Percentiles rank a stretch among this genome's conserved stretches.
These are phyloP conservation scores for Aphis craccivora DNA, from an alignment of 1,140 invertebrate genomes.

Conservation along the genomic window DNA sequence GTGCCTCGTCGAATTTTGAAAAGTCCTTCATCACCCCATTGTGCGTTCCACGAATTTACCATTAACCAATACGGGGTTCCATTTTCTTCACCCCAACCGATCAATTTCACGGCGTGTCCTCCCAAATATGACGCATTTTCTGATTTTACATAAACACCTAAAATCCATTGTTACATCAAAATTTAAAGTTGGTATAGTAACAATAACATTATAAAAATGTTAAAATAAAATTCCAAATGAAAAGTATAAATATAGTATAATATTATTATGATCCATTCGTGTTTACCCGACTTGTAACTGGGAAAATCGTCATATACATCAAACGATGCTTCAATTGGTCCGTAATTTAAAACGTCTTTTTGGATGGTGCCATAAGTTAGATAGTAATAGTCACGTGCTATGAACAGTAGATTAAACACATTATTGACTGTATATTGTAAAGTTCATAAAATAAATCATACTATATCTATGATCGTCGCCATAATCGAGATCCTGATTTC, in stretches of 20 bases:
- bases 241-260: not conserved
- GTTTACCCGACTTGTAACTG: conserved; percentile 60
- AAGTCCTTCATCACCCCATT: conserved; percentile 77
- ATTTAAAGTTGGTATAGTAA: too few species aligned
- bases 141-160: conserved; percentile 84
- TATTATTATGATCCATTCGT: not conserved
- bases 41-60: conserved; percentile 68
- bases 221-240: not conserved
- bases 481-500: not conserved
- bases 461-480: not conserved
- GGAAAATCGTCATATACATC: conserved; percentile 61
- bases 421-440: too few species aligned
- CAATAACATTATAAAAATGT: too few species aligned
- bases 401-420: not conserved
- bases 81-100: not conserved
- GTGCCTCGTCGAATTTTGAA: conserved; percentile 87
- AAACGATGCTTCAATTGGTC: conserved; percentile 60
- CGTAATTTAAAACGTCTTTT: conserved; percentile 60
- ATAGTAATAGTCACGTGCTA: conserved; percentile 29
- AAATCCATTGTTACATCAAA: not conserved
- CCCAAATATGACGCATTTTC: conserved; percentile 74
- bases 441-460: not conserved
- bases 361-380: conserved; percentile 65
- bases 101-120: conserved; percentile 70
- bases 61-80: conserved; percentile 60